phyloP scores from a whole-genome alignment of 2,797 vertebrate species.

The Leuciscus waleckii region DNA sequence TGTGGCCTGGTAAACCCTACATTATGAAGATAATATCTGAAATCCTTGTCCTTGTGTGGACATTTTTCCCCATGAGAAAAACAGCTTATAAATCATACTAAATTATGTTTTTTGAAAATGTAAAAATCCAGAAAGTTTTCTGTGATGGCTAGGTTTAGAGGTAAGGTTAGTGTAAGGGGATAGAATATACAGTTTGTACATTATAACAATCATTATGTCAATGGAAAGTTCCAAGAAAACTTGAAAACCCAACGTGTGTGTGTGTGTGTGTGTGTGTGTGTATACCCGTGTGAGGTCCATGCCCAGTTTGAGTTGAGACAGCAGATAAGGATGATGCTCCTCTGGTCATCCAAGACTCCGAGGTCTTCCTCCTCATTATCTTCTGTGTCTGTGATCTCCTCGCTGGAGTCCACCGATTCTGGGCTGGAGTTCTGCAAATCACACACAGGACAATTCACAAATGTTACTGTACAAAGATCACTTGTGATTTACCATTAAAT shows the following conservation, averaged over 20 bases:
- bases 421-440: slow-evolving; percentile 74
- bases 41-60: too few species aligned
- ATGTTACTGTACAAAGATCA: slow-evolving; percentile 39
- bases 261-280: slow-evolving; percentile 24
- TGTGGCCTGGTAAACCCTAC: too few species aligned
- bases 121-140: not conserved
- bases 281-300: slow-evolving; percentile 96
- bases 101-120: not conserved
- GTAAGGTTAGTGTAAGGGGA: too few species aligned
- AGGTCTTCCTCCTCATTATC: slow-evolving; percentile 91
- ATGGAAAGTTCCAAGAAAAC: not conserved
- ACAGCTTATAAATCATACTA: too few species aligned
- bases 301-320: slow-evolving; percentile 96
- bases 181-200: not conserved
- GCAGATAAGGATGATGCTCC: slow-evolving; percentile 93
- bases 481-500: not conserved
- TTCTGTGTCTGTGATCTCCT: slow-evolving; percentile 89
- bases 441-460: slow-evolving; percentile 39
- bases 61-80: too few species aligned
- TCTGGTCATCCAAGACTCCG: slow-evolving; percentile 93
- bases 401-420: slow-evolving; percentile 79
- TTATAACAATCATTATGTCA: not conserved
- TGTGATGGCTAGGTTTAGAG: too few species aligned
- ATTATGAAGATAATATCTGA: too few species aligned
- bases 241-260: not conserved